Percentiles rank a stretch among this genome's conserved stretches.
Evolutionary conservation across 2,113 vertebrate genomes (phyloP).

Genomic region (Okapia johnstoni): DNA sequence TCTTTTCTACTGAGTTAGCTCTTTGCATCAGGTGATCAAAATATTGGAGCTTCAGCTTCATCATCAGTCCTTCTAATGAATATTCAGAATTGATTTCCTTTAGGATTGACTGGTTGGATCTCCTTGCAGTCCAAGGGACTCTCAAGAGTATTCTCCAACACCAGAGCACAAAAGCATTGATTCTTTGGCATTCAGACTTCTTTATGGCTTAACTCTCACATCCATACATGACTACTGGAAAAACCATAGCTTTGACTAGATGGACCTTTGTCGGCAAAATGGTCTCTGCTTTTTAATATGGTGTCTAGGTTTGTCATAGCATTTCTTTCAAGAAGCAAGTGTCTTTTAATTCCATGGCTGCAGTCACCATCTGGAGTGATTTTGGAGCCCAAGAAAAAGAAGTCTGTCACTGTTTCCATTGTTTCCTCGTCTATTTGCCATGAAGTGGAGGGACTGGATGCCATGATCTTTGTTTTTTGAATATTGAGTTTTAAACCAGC

Average conservation of each 20-base stretch:
- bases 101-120: neutral
- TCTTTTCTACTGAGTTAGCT: neutral
- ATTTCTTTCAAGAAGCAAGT: neutral
- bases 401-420: neutral
- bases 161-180: neutral
- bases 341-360: neutral
- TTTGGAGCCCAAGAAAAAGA: neutral
- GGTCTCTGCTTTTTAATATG: neutral
- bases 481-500: neutral
- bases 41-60: neutral
- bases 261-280: neutral
- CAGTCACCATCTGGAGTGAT: neutral
- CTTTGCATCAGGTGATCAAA: neutral
- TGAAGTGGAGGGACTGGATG: neutral
- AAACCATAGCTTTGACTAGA: neutral
- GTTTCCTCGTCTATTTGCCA: neutral
- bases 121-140: neutral
- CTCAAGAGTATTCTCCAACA: neutral
- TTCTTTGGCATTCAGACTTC: neutral
- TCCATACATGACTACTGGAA: neutral
- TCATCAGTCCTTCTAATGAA: neutral
- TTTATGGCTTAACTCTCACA: neutral
- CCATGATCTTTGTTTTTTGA: neutral
- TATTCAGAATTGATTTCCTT: neutral
- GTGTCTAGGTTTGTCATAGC: neutral